Conservation (phyloP, 1,140 invertebrate species). For the Aricia agestis region DNA sequence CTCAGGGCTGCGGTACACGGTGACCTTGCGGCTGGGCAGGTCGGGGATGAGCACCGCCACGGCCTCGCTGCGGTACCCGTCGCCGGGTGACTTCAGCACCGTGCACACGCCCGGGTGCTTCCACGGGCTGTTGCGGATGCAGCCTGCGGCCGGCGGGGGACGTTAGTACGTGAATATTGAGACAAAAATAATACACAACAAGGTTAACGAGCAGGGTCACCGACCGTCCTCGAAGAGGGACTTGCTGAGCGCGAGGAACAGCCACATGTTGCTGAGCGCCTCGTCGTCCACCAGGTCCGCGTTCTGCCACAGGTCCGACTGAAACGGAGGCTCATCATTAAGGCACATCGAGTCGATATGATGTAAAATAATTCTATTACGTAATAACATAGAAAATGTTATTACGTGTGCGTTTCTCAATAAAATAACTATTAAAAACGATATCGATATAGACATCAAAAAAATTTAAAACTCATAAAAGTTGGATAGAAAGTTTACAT, state of each 20-base stretch:
- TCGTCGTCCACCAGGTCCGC: constrained; percentile 82
- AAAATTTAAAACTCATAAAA: no score
- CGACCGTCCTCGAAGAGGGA: constrained; percentile 82
- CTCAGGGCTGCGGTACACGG: constrained; percentile 83
- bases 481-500: no score
- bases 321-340: constrained; percentile 23
- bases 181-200: not conserved
- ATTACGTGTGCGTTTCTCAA: no score
- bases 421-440: no score
- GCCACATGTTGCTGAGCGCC: constrained; percentile 82
- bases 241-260: constrained; percentile 84
- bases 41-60: constrained; percentile 76
- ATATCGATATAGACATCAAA: no score
- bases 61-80: constrained; percentile 76
- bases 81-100: constrained; percentile 71
- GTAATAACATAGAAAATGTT: no score
- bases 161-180: no score
- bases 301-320: constrained; percentile 80
- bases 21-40: constrained; percentile 58
- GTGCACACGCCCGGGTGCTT: constrained; percentile 84
- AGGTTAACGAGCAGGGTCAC: not conserved
- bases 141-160: constrained; percentile 42
- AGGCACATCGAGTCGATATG: no score
- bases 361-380: no score
- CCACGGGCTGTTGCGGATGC: constrained; percentile 75